Percentiles rank a stretch among this genome's conserved stretches.
phyloP scores from a whole-genome alignment of 2,113 vertebrate species.

The Psettodes erumei region DNA sequence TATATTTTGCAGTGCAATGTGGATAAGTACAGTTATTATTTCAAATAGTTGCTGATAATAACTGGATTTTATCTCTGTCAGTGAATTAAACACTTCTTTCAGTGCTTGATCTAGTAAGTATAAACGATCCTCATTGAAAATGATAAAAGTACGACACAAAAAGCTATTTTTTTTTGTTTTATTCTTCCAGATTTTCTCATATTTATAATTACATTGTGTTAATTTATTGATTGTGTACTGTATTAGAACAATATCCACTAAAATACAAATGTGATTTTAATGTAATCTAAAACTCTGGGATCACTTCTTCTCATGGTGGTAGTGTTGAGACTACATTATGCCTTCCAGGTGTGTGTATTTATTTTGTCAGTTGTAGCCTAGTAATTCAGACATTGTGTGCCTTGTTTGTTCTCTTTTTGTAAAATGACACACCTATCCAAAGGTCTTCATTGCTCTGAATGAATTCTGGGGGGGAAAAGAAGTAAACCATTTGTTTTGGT shows the following conservation, averaged over 20 bases:
- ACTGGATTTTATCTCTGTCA: neutral
- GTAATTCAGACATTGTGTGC: slow-evolving; percentile 56
- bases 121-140: neutral
- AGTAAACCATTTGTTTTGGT: slow-evolving; percentile 1
- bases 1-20: slow-evolving; percentile 41
- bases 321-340: neutral
- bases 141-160: neutral
- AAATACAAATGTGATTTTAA: neutral
- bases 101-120: neutral
- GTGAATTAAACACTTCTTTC: neutral
- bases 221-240: slow-evolving; percentile 8
- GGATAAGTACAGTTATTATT: neutral
- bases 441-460: neutral
- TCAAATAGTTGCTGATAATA: neutral
- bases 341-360: slow-evolving; percentile 25
- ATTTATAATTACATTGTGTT: slow-evolving; percentile 10
- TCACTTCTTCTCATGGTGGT: neutral
- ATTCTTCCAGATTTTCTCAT: neutral
- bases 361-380: slow-evolving; percentile 11
- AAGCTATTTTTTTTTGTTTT: neutral
- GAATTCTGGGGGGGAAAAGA: slow-evolving; percentile 12
- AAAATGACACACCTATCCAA: neutral
- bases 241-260: neutral
- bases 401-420: slow-evolving; percentile 44
- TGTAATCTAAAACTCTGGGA: neutral